These are phyloP conservation scores for Eira barbara DNA, from an alignment of 2,113 vertebrate species.

Conservation along the genomic window DNA sequence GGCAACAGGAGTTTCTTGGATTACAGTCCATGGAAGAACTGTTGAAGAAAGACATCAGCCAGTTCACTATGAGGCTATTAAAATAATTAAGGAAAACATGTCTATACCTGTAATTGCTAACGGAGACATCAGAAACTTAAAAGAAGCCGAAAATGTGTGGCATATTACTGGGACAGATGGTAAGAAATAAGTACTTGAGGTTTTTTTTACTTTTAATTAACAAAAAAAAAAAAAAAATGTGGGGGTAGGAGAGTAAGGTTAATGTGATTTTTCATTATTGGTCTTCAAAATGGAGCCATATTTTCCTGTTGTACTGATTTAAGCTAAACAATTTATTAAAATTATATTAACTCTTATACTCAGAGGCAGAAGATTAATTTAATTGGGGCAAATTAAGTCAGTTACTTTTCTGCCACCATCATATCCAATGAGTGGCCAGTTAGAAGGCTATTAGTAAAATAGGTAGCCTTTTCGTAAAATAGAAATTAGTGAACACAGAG, in stretches of 20 bases:
- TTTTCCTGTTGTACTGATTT: slow-evolving; percentile 24
- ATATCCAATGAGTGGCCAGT: not conserved
- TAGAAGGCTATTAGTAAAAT: not conserved
- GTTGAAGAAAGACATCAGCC: slow-evolving; percentile 95
- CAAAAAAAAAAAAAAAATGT: not conserved
- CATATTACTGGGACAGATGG: slow-evolving; percentile 92
- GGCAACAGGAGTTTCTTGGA: slow-evolving; percentile 95
- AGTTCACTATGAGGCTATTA: slow-evolving; percentile 95
- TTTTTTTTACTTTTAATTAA: slow-evolving; percentile 34
- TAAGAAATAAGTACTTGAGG: slow-evolving; percentile 78
- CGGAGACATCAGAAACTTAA: slow-evolving; percentile 92
- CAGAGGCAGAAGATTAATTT: slow-evolving; percentile 8
- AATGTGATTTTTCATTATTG: slow-evolving; percentile 49
- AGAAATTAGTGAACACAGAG: not conserved
- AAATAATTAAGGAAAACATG: slow-evolving; percentile 93
- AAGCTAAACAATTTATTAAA: slow-evolving; percentile 46
- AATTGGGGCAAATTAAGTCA: not conserved
- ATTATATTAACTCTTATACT: not conserved
- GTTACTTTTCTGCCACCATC: not conserved
- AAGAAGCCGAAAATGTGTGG: slow-evolving; percentile 89
- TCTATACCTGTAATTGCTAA: slow-evolving; percentile 95
- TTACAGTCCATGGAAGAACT: slow-evolving; percentile 95
- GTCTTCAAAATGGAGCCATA: slow-evolving; percentile 21
- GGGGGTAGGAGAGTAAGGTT: not conserved
- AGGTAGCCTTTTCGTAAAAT: not conserved